These are phyloP conservation scores for Anoplius nigerrimus DNA, from an alignment of 2,888 invertebrate genomes.

Conservation along the genomic window DNA sequence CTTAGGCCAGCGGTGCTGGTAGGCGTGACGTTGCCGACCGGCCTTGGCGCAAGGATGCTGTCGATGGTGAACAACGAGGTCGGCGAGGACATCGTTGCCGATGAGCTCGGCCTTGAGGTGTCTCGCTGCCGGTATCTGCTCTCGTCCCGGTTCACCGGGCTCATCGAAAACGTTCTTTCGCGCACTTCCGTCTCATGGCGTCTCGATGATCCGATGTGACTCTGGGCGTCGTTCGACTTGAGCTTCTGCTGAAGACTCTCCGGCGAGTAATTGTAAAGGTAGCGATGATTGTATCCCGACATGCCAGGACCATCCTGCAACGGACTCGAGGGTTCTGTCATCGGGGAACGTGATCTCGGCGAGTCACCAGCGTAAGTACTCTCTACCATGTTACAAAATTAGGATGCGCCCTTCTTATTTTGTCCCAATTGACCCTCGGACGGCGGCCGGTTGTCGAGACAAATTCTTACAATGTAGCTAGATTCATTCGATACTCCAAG, in stretches of 20 bases:
- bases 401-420: no score
- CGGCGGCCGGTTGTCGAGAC: no score
- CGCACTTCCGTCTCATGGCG: constrained; percentile 51
- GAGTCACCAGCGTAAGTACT: constrained; percentile 70
- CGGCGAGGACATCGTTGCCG: constrained; percentile 76
- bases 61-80: constrained; percentile 89
- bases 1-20: constrained; percentile 60
- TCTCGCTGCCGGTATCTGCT: constrained; percentile 54
- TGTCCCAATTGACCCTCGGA: no score
- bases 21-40: constrained; percentile 74
- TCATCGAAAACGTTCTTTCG: constrained; percentile 56
- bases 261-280: constrained; percentile 65
- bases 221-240: constrained; percentile 43
- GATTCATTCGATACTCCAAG: no score
- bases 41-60: constrained; percentile 87
- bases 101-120: constrained; percentile 69
- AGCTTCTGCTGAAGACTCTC: constrained; percentile 60
- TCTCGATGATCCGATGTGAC: constrained; percentile 35
- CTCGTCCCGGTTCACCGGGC: constrained; percentile 57
- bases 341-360: constrained; percentile 71
- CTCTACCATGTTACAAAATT: constrained; percentile 67
- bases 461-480: not conserved
- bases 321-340: constrained; percentile 71
- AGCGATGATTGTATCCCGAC: constrained; percentile 60
- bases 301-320: constrained; percentile 64